These are phyloP conservation scores for Ceriagrion tenellum DNA, from an alignment of 2,888 invertebrate species.

Conservation along the genomic window DNA sequence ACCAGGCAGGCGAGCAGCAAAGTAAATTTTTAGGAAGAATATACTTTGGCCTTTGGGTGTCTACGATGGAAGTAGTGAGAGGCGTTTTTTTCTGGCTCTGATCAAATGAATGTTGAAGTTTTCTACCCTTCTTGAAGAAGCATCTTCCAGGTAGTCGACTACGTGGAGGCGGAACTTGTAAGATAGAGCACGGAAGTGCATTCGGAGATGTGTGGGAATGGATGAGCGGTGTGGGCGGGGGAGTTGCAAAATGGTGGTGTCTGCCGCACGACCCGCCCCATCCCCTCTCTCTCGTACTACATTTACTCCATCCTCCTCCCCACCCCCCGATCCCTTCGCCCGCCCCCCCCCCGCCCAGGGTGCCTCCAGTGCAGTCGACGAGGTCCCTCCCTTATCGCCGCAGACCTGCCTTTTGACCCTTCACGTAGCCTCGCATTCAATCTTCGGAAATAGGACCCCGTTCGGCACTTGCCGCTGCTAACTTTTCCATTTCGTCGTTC, in stretches of 20 bases:
- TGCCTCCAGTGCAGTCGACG: neutral
- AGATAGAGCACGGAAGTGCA: neutral
- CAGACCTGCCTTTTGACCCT: neutral
- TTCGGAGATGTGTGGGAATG: neutral
- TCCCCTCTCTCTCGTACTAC: neutral
- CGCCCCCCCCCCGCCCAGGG: neutral
- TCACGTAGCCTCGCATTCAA: neutral
- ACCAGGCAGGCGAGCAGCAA: too few species aligned
- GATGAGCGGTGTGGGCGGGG: neutral
- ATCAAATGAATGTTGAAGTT: neutral
- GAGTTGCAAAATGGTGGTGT: neutral
- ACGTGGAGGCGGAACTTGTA: neutral
- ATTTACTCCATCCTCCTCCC: neutral
- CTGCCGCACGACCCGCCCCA: neutral
- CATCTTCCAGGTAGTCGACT: neutral
- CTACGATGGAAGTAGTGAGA: neutral
- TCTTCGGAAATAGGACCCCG: conserved; percentile 36
- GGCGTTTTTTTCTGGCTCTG: neutral
- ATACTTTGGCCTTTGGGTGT: neutral
- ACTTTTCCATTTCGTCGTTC: conserved; percentile 16
- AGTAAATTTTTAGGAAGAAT: neutral
- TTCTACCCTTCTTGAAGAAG: neutral
- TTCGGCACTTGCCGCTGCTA: conserved; percentile 31
- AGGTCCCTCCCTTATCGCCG: neutral
- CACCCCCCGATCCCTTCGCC: neutral